These are phyloP conservation scores for Peromyscus leucopus DNA, from an alignment of 2,113 vertebrate species.

Conservation along the genomic window DNA sequence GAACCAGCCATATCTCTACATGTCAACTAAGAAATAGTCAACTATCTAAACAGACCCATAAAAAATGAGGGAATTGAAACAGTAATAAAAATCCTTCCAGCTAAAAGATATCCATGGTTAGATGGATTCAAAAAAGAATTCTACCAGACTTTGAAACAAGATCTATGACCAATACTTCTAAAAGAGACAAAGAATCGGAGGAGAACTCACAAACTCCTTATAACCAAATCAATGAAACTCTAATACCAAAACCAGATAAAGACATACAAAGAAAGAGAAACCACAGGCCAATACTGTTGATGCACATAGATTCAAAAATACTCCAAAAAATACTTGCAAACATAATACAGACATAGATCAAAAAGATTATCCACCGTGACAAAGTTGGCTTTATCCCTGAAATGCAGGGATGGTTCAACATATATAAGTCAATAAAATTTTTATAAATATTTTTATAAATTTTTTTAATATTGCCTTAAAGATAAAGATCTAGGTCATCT, in stretches of 20 bases:
- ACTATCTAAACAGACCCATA: neutral
- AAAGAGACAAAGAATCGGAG: neutral
- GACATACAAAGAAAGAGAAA: neutral
- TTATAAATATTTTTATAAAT: neutral
- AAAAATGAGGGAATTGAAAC: neutral
- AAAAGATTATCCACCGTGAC: neutral
- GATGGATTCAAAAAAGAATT: neutral
- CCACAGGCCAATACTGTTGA: neutral
- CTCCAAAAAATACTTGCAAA: neutral
- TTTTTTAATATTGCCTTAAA: neutral
- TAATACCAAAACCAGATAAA: neutral
- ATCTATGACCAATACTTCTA: neutral
- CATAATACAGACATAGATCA: neutral
- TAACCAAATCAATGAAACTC: neutral
- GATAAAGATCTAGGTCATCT: neutral
- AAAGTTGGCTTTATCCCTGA: neutral
- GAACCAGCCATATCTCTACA: neutral
- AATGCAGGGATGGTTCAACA: neutral
- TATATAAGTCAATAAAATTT: neutral
- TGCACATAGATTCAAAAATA: neutral
- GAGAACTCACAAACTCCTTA: neutral
- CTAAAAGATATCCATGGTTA: neutral
- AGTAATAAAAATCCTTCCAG: neutral
- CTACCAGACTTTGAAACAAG: neutral
- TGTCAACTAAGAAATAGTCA: neutral